Evolutionary conservation across 2,113 vertebrate species (phyloP), one percentile per base, ranked within the genome.

Genomic region (Vicugna pacos): DNA sequence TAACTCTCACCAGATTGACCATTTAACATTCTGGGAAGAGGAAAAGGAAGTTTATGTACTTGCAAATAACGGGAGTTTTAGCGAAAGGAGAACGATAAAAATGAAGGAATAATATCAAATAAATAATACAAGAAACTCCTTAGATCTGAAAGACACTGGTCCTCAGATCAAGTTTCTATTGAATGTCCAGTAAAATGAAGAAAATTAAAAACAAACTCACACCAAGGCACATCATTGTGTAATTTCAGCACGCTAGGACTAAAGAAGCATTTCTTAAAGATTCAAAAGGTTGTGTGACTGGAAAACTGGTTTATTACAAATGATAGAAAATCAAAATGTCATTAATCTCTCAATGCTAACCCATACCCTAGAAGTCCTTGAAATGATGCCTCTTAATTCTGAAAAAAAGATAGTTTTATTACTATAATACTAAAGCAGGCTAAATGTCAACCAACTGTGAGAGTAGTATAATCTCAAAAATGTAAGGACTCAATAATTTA

Each of bases 401-500:
- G 38, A 69, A 79, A 46, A 77, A 65, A 42, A 81, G 24, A 60
- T n/a, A 12, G 2, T 67, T 82, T 94, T 82, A 32, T 83, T 38
- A 13, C 28, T 38, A 9, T n/a, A 80, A 91, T 70, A 56, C 24
- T 32, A 5, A 22, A 69, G 0, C n/a, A 64, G 28, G 3, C 30
- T 70, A 58, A 80, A 60, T 83, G 7, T 32, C 42, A 82, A 50
- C 67, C 42, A 87, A 0, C n/a, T 86, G 16, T 32, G 24, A 84
- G 32, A 42, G 10, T 14, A 70, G 15, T 72, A 38, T 64, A 95
- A 81, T 79, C 22, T 93, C 11, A 85, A 91, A 95, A 28, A 52
- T 24, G 3, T 54, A 93, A 75, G 9, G 14, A 35, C 1, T 93
- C 83, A 82, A 14, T 89, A 54, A 85, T 95, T 95, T 94, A 85